phyloP scores from a whole-genome alignment of 2,888 invertebrate species.

The Oegoconia quadripuncta region DNA sequence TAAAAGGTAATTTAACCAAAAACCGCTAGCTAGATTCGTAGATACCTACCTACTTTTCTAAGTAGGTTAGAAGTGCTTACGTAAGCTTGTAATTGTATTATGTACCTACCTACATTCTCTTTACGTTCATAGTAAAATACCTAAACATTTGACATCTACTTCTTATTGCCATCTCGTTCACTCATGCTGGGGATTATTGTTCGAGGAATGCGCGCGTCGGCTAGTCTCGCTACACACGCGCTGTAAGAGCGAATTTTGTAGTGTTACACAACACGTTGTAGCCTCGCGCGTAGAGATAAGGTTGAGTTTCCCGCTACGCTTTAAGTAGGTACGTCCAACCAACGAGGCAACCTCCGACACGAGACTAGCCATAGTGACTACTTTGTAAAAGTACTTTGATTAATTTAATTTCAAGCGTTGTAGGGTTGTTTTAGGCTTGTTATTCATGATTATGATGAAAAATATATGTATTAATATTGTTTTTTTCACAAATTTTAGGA shows the following conservation, averaged over 20 bases:
- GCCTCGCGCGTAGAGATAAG: constrained; percentile 31
- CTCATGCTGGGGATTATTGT: constrained; percentile 66
- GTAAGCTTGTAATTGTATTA: constrained; percentile 71
- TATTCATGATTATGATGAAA: constrained; percentile 4
- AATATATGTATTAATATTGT: neutral
- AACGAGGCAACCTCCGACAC: constrained; percentile 36
- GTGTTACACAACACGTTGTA: constrained; percentile 16
- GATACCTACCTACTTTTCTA: constrained; percentile 34
- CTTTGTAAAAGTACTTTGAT: constrained; percentile 73
- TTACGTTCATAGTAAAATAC: constrained; percentile 71
- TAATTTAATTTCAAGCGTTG: constrained; percentile 57
- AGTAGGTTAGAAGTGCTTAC: constrained; percentile 69
- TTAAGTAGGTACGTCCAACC: constrained; percentile 24
- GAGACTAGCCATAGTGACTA: constrained; percentile 71
- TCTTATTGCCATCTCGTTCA: constrained; percentile 67
- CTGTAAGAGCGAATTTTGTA: constrained; percentile 42
- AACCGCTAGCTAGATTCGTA: constrained; percentile 27
- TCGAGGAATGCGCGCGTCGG: constrained; percentile 77
- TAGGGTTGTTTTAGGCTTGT: constrained; percentile 11
- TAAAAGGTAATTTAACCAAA: constrained; percentile 13
- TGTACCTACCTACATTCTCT: constrained; percentile 69
- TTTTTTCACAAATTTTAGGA: neutral
- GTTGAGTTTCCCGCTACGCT: constrained; percentile 34
- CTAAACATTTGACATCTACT: constrained; percentile 77
- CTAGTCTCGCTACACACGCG: constrained; percentile 62